phyloP scores from a whole-genome alignment of 1,140 invertebrate species.

The Brachystomella parvula region DNA sequence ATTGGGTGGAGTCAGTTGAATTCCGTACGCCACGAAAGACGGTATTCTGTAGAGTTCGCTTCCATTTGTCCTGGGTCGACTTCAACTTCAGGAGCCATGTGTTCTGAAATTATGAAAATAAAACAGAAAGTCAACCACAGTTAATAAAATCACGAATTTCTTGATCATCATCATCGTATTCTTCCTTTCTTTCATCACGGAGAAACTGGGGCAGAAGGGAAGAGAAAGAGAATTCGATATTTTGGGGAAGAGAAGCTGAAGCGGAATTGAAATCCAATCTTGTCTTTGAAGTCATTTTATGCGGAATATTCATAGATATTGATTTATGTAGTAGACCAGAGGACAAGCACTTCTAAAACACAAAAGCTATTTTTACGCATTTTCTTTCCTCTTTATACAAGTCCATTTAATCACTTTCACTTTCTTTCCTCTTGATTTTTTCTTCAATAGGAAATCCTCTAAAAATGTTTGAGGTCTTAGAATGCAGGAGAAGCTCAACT shows the following conservation, averaged over 20 bases:
- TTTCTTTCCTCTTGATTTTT: too few relatives aligned
- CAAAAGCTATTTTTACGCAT: too few relatives aligned
- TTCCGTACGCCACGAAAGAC: constrained; percentile 34
- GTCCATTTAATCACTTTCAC: too few relatives aligned
- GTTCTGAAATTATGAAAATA: constrained; percentile 40
- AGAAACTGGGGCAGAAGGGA: not conserved
- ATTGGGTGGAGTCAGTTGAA: constrained; percentile 33
- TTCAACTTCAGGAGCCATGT: constrained; percentile 48
- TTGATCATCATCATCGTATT: too few relatives aligned
- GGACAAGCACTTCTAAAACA: too few relatives aligned
- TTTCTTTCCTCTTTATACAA: too few relatives aligned
- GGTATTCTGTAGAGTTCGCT: constrained; percentile 47
- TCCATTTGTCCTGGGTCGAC: constrained; percentile 51
- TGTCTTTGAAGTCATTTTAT: not conserved
- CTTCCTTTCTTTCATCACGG: too few relatives aligned
- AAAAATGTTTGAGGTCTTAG: too few relatives aligned
- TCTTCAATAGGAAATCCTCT: too few relatives aligned
- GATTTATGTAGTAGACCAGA: too few relatives aligned
- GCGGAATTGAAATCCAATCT: not conserved
- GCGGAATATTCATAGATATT: too few relatives aligned
- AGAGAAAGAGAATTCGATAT: not conserved
- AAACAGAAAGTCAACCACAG: not conserved
- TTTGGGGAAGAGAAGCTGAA: not conserved
- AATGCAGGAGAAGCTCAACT: too few relatives aligned
- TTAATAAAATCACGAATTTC: not conserved